phyloP scores from a whole-genome alignment of 1,140 invertebrate genomes.

The Musca vetustissima region DNA sequence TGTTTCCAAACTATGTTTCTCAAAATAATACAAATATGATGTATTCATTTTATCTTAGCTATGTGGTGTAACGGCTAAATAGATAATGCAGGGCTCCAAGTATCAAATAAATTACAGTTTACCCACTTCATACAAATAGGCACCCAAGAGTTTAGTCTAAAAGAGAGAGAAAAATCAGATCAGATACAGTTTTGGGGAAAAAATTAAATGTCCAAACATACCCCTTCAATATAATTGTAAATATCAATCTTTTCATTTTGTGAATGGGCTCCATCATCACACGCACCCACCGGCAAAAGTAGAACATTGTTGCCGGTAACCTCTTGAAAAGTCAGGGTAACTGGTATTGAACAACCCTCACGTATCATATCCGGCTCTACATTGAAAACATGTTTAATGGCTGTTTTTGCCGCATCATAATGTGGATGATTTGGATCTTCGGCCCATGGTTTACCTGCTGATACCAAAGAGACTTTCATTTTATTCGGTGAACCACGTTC shows the following conservation, averaged over 20 bases:
- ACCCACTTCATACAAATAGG: slow-evolving; percentile 79
- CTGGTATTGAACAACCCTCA: slow-evolving; percentile 96
- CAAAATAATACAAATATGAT: background rate
- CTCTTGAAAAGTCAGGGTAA: slow-evolving; percentile 88
- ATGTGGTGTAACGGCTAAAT: background rate
- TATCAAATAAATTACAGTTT: slow-evolving; percentile 39
- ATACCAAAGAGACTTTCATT: slow-evolving; percentile 66
- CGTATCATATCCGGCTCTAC: slow-evolving; percentile 92
- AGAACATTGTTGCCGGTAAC: slow-evolving; percentile 91
- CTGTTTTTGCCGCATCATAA: slow-evolving; percentile 84
- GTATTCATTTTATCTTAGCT: slow-evolving; percentile 4
- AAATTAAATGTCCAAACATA: slow-evolving; percentile 59
- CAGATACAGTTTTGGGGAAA: slow-evolving; percentile 14
- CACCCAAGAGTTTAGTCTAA: slow-evolving; percentile 82
- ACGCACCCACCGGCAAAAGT: slow-evolving; percentile 85
- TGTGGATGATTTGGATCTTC: slow-evolving; percentile 90
- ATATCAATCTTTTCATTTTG: slow-evolving; percentile 97
- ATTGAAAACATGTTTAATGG: slow-evolving; percentile 87
- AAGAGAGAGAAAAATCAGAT: slow-evolving; percentile 56
- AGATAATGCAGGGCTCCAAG: too few relatives aligned
- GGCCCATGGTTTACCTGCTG: slow-evolving; percentile 81
- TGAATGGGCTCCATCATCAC: slow-evolving; percentile 96
- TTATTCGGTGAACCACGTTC: slow-evolving; percentile 81
- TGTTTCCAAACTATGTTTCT: background rate
- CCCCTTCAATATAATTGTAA: slow-evolving; percentile 91